phyloP scores from a whole-genome alignment of 2,797 vertebrate genomes.

The Urocyon cinereoargenteus region DNA sequence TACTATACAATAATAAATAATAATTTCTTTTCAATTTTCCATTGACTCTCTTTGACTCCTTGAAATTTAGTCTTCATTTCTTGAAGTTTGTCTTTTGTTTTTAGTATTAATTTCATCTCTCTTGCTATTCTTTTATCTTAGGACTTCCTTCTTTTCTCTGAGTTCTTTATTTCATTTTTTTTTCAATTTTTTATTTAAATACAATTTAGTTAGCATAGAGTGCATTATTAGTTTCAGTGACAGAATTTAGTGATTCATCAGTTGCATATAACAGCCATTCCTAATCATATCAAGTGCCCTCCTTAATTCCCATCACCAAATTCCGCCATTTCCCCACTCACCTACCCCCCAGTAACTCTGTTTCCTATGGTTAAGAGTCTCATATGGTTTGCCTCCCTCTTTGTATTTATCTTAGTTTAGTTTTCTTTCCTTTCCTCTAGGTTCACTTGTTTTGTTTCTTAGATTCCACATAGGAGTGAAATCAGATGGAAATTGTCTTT shows the following conservation, averaged over 20 bases:
- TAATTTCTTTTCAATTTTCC: background rate
- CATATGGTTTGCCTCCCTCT: background rate
- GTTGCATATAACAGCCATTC: background rate
- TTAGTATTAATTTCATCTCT: background rate
- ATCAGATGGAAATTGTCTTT: background rate
- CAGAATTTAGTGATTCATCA: background rate
- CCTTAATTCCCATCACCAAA: background rate
- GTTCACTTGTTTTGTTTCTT: background rate
- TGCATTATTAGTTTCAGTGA: background rate
- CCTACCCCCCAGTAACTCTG: too few species aligned
- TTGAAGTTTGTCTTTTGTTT: background rate
- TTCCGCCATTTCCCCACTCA: background rate
- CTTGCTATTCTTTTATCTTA: background rate
- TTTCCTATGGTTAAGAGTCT: too few species aligned
- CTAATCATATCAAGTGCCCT: background rate
- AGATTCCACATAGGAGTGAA: background rate
- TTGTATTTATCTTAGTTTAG: background rate
- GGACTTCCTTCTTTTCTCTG: background rate
- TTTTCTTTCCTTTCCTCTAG: background rate
- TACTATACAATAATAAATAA: background rate
- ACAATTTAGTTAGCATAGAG: background rate
- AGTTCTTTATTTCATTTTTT: background rate
- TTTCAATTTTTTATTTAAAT: background rate
- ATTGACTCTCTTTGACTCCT: background rate
- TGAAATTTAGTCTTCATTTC: background rate